Evolutionary conservation across 2,888 invertebrate genomes (phyloP), one percentile per base, ranked within the genome.

Genomic region (Cremastinae sp.): DNA sequence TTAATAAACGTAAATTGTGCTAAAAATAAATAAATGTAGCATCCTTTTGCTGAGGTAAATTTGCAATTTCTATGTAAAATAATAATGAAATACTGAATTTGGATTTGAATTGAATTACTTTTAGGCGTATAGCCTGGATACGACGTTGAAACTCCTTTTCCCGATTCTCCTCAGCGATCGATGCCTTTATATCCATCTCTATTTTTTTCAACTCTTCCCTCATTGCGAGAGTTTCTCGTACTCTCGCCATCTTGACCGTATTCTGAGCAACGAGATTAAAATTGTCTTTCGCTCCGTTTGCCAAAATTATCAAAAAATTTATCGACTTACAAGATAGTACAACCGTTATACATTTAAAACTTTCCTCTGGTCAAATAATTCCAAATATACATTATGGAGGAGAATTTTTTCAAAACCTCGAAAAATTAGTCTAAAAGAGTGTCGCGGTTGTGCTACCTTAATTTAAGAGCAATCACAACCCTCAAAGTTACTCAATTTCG

Each of bases 141-240:
- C 95, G 95, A 91, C 94, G 95, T 91, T 95, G 95, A 80, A 96
- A 93, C 90, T 96, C 96, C 90, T 94, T 94, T 90, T 95, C 95
- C 82, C 96, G 93, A 89, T 96, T 96, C 90, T 93, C 93, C 90
- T 96, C 95, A 79, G 96, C 96, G 81, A 94, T 92, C 84, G 93
- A 94, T 86, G 96, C 92, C 91, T 96, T 96, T 87, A 92, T 94
- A 90, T 91, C 91, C 76, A 91, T 86, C 83, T 91, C 91, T 78
- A 91, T 86, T 85, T 91, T 91, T 84, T 91, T 91, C 84, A 91
- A 90, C 86, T 93, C 93, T 88, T 93, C 93, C 88, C 93, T 93
- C 84, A 93, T 93, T 87, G 94, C 93, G 84, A 91, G 90, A 82
- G 92, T 92, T 84, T 93, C 93, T 85, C 94, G 93, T 83, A 93